Evolutionary conservation across 1,140 invertebrate species (phyloP).

Genomic region (Thalassaphorura encarpata): DNA sequence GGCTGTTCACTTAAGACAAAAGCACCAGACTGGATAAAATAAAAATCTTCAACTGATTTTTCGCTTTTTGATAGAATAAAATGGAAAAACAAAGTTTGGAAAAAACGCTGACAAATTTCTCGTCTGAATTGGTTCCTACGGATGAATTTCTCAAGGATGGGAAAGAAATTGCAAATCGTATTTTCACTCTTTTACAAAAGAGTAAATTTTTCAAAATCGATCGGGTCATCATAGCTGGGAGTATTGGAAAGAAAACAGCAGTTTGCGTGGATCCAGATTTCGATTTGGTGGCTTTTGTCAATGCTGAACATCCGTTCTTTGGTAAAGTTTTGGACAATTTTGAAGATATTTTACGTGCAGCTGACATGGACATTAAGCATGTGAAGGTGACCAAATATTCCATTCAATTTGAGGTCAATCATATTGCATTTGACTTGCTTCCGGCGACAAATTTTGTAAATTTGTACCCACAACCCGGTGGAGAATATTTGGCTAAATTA

Average conservation of each 20-base stretch:
- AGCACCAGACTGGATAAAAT: too few relatives aligned
- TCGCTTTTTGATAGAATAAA: too few relatives aligned
- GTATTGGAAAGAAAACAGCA: background rate
- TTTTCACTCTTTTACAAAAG: too few relatives aligned
- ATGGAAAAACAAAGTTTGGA: too few relatives aligned
- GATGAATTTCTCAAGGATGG: too few relatives aligned
- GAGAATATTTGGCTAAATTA: background rate
- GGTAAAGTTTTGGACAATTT: background rate
- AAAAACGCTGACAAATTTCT: too few relatives aligned
- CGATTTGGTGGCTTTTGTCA: constrained; percentile 1
- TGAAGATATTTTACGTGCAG: background rate
- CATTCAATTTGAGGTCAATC: background rate
- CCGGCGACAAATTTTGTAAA: background rate
- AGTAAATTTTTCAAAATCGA: too few relatives aligned
- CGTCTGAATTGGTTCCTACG: too few relatives aligned
- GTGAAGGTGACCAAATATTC: background rate
- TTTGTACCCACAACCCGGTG: background rate
- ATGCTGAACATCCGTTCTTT: background rate
- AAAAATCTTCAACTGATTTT: too few relatives aligned
- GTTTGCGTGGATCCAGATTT: background rate
- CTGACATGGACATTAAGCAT: background rate
- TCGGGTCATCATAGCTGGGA: background rate
- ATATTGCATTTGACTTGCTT: background rate
- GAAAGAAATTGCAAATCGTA: too few relatives aligned
- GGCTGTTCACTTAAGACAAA: too few relatives aligned